Conservation (phyloP, 1,140 invertebrate species). For the Phthorimaea operculella region DNA sequence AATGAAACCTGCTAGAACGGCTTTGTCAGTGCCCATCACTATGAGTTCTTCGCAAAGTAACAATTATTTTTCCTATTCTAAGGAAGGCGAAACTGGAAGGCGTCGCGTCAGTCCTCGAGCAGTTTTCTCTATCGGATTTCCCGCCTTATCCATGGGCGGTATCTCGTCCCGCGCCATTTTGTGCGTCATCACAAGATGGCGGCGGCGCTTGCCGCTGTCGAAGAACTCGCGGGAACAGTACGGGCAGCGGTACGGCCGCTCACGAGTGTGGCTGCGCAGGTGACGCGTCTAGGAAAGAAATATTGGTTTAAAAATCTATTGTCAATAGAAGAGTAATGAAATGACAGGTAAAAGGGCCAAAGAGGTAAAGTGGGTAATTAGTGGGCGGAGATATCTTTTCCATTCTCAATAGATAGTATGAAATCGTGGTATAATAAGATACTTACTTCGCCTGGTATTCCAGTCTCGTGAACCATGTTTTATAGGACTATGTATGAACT, state of each 20-base stretch:
- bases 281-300: conserved; percentile 50
- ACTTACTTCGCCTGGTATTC: no score
- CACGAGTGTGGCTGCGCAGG: conserved; percentile 82
- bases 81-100: not conserved
- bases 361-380: no score
- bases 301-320: no score
- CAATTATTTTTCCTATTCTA: not conserved
- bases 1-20: no score
- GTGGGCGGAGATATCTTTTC: no score
- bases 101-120: not conserved
- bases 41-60: not conserved
- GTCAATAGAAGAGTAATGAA: no score
- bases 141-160: conserved; percentile 40
- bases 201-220: conserved; percentile 64
- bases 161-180: conserved; percentile 43
- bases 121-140: conserved; percentile 10
- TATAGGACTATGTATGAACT: no score
- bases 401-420: no score
- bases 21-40: no score
- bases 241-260: conserved; percentile 83
- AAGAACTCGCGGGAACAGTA: conserved; percentile 77
- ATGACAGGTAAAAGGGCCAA: no score
- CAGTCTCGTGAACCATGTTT: no score
- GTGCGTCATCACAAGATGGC: conserved; percentile 59
- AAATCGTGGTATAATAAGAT: no score